phyloP scores from a whole-genome alignment of 2,113 vertebrate species.

The Forbesichthys agassizii region DNA sequence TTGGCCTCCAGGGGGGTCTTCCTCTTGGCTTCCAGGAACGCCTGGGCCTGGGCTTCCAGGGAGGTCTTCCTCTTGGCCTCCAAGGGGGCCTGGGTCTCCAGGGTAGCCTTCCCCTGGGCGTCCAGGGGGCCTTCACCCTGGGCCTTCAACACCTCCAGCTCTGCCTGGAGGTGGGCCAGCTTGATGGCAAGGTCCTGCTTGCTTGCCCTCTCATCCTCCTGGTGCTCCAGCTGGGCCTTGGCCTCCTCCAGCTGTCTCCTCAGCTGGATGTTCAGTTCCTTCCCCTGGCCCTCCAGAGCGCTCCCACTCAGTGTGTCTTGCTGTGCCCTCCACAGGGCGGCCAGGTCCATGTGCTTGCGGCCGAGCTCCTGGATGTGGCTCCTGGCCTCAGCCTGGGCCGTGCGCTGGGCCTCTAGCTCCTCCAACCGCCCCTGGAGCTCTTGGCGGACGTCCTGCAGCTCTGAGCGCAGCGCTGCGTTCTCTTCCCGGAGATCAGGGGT shows the following conservation, averaged over 20 bases:
- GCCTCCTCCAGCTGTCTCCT: conserved; percentile 64
- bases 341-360: conserved; percentile 65
- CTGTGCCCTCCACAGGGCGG: conserved; percentile 53
- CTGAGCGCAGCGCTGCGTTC: conserved; percentile 64
- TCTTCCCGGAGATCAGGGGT: conserved; percentile 57
- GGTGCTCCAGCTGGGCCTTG: conserved; percentile 62
- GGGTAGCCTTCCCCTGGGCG: conserved; percentile 1
- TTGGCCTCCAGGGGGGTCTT: conserved; percentile 20
- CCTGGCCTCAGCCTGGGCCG: conserved; percentile 72
- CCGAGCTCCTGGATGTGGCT: conserved; percentile 76
- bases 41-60: conserved; percentile 47
- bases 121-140: conserved; percentile 34
- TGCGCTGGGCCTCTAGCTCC: conserved; percentile 75
- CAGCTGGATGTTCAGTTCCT: conserved; percentile 66
- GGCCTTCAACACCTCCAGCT: conserved; percentile 62
- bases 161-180: conserved; percentile 64
- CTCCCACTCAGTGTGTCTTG: conserved; percentile 37
- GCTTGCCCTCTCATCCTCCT: conserved; percentile 50
- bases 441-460: conserved; percentile 61
- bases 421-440: conserved; percentile 73
- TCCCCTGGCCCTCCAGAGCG: conserved; percentile 48
- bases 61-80: conserved; percentile 22
- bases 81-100: conserved; percentile 47
- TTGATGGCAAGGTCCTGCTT: conserved; percentile 46
- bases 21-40: too few species aligned